Percentiles rank a stretch among this genome's conserved stretches.
These are phyloP conservation scores for Acleris literana DNA, from an alignment of 2,888 invertebrate genomes.

Conservation along the genomic window DNA sequence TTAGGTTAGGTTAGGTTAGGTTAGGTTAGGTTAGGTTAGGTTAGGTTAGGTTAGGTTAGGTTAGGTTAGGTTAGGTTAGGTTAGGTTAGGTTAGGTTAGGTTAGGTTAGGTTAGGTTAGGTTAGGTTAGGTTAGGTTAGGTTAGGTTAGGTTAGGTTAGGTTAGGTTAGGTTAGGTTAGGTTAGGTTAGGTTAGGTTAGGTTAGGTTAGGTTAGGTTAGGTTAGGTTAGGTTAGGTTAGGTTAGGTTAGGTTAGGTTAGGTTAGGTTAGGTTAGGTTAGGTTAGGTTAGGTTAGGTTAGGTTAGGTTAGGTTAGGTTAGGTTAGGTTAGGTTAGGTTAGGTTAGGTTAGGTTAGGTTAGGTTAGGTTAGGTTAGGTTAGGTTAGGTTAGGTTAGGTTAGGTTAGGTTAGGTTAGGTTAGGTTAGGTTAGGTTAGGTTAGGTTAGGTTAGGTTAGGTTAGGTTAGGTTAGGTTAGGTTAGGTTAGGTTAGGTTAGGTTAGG, in stretches of 20 bases:
- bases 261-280: constrained; percentile 35
- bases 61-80: constrained; percentile 30
- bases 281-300: constrained; percentile 35
- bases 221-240: constrained; percentile 32
- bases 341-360: constrained; percentile 35
- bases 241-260: constrained; percentile 36
- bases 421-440: constrained; percentile 35
- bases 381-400: constrained; percentile 36
- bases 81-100: constrained; percentile 29
- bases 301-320: constrained; percentile 33
- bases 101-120: constrained; percentile 31
- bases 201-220: constrained; percentile 25
- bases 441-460: constrained; percentile 36
- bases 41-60: constrained; percentile 31
- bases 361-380: constrained; percentile 36
- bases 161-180: constrained; percentile 29
- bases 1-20: constrained; percentile 31
- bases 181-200: constrained; percentile 27
- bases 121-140: constrained; percentile 31
- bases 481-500: constrained; percentile 38
- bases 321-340: constrained; percentile 34
- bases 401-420: constrained; percentile 34
- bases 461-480: constrained; percentile 38
- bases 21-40: constrained; percentile 31
- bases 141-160: constrained; percentile 30